These are phyloP conservation scores for Theristicus caerulescens DNA, from an alignment of 2,113 vertebrate genomes.

Conservation along the genomic window DNA sequence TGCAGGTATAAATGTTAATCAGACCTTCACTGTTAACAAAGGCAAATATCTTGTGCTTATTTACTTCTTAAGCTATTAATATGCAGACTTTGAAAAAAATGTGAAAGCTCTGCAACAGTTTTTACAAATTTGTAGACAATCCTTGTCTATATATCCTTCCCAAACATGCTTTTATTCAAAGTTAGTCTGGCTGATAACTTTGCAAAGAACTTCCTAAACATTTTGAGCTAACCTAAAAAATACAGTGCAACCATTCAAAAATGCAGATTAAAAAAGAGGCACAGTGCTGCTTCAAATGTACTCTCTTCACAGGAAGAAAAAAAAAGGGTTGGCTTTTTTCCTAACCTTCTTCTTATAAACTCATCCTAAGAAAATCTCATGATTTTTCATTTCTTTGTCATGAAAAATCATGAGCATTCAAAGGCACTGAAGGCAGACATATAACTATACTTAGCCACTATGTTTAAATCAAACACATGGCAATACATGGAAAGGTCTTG, in stretches of 20 bases:
- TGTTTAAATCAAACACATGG: not conserved
- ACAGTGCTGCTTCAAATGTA: not conserved
- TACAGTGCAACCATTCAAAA: not conserved
- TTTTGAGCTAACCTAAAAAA: not conserved
- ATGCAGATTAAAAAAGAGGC: not conserved
- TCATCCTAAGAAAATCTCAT: not conserved
- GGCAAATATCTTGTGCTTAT: not conserved
- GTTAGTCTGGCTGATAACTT: not conserved
- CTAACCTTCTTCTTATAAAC: not conserved
- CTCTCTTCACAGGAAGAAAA: not conserved
- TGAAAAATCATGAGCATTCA: not conserved
- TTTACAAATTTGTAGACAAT: not conserved
- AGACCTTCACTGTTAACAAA: not conserved
- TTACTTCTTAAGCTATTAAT: not conserved
- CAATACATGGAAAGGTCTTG: not conserved
- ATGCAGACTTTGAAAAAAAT: not conserved
- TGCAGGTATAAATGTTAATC: not conserved
- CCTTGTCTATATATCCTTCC: not conserved
- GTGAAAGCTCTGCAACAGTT: not conserved
- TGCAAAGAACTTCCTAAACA: not conserved
- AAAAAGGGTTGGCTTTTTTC: rapidly evolving
- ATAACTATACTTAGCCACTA: not conserved
- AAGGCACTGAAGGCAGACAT: not conserved
- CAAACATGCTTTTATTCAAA: not conserved
- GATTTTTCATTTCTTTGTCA: not conserved